A percentile compares a stretch with the other conserved stretches of the same genome.
These are phyloP conservation scores for Drosophila setifemur DNA, from an alignment of 1,140 invertebrate species.

Conservation along the genomic window DNA sequence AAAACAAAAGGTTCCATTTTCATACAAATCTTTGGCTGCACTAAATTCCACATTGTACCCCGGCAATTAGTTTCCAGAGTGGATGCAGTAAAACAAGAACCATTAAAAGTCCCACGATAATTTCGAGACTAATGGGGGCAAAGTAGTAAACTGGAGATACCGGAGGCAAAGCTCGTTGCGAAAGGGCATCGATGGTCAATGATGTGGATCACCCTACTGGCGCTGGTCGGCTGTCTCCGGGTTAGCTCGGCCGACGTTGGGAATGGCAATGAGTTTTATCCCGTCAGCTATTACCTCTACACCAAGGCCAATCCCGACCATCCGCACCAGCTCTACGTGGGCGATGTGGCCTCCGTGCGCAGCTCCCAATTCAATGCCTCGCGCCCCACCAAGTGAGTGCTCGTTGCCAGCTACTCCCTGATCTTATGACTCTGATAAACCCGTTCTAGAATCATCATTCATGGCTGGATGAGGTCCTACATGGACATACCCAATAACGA, in stretches of 20 bases:
- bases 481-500: constrained; percentile 10
- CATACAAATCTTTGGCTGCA: no score
- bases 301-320: not conserved
- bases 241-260: not conserved
- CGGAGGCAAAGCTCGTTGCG: no score
- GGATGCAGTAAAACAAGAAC: no score
- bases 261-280: not conserved
- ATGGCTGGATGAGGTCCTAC: constrained; percentile 36
- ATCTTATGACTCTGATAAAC: not conserved
- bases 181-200: not conserved
- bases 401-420: not conserved
- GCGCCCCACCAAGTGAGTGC: constrained; percentile 12
- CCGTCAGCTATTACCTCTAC: constrained; percentile 8
- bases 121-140: not conserved
- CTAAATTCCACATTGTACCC: not conserved
- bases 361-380: not conserved
- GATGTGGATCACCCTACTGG: not conserved
- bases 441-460: constrained; percentile 42
- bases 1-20: not conserved
- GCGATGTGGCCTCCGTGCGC: not conserved
- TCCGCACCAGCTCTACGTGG: not conserved
- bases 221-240: not conserved
- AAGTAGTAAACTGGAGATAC: not conserved
- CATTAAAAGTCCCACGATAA: no score
- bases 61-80: no score